phyloP scores from a whole-genome alignment of 1,140 invertebrate species.

The Anastatus disparis region DNA sequence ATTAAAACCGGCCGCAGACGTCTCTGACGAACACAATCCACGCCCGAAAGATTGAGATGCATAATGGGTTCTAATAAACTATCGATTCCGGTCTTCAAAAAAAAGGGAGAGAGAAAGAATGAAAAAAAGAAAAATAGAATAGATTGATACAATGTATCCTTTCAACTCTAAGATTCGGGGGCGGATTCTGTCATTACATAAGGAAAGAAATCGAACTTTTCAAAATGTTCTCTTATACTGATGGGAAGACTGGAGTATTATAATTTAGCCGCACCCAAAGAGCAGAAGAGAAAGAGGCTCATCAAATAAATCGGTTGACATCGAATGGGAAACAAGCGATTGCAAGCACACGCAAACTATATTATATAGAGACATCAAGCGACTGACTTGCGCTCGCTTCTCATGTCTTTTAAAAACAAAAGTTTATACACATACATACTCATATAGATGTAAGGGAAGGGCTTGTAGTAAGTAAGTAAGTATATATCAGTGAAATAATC shows the following conservation, averaged over 20 bases:
- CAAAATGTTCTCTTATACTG: no score
- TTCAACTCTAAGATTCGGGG: neutral
- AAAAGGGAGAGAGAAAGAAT: neutral
- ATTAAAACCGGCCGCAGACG: constrained; percentile 32
- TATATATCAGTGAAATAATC: constrained; percentile 24
- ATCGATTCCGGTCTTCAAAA: constrained; percentile 47
- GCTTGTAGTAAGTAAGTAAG: no score
- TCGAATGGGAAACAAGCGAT: constrained; percentile 42
- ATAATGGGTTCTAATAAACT: constrained; percentile 58
- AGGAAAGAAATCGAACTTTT: constrained; percentile 4
- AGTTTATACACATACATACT: neutral
- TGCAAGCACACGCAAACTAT: neutral
- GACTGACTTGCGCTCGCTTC: no score
- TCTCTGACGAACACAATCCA: constrained; percentile 12
- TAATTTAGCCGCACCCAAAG: no score
- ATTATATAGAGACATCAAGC: no score
- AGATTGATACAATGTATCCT: no score
- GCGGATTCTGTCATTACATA: neutral
- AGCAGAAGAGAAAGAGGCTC: no score
- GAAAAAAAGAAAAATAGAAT: no score
- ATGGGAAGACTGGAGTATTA: no score
- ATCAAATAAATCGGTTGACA: constrained; percentile 63
- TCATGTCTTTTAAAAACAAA: no score
- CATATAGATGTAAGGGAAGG: neutral
- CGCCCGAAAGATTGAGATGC: constrained; percentile 32